Conservation (phyloP, 1,140 invertebrate genomes). For the Apocrypta bakeri region DNA sequence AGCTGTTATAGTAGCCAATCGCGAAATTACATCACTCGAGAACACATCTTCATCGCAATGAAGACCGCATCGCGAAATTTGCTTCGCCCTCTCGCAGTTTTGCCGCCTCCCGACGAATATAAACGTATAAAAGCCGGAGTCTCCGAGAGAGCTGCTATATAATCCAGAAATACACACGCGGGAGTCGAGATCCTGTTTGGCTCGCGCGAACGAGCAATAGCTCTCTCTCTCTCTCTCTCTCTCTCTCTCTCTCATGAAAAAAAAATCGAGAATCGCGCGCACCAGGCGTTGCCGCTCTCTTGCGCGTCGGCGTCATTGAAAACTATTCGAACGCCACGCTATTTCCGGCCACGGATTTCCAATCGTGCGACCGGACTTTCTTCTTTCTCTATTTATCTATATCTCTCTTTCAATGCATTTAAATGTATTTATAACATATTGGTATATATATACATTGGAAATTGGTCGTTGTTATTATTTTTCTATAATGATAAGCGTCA, state of each 20-base stretch:
- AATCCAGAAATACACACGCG: constrained; percentile 3
- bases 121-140: neutral
- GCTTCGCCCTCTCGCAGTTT: too few species aligned
- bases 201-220: neutral
- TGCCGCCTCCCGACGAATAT: too few species aligned
- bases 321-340: constrained; percentile 46
- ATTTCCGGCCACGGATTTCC: constrained; percentile 46
- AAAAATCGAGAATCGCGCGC: neutral
- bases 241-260: neutral
- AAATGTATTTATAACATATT: too few species aligned
- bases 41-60: too few species aligned
- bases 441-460: too few species aligned
- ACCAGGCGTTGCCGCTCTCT: constrained; percentile 1
- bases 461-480: too few species aligned
- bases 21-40: too few species aligned
- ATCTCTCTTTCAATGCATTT: too few species aligned
- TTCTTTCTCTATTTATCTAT: neutral
- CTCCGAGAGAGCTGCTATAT: neutral
- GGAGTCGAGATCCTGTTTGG: constrained; percentile 3
- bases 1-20: too few species aligned
- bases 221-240: neutral
- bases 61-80: too few species aligned
- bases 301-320: constrained; percentile 46
- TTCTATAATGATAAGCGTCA: too few species aligned
- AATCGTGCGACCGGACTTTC: neutral